Conservation (phyloP, 2,797 vertebrate species). For the Anguilla marmorata region DNA sequence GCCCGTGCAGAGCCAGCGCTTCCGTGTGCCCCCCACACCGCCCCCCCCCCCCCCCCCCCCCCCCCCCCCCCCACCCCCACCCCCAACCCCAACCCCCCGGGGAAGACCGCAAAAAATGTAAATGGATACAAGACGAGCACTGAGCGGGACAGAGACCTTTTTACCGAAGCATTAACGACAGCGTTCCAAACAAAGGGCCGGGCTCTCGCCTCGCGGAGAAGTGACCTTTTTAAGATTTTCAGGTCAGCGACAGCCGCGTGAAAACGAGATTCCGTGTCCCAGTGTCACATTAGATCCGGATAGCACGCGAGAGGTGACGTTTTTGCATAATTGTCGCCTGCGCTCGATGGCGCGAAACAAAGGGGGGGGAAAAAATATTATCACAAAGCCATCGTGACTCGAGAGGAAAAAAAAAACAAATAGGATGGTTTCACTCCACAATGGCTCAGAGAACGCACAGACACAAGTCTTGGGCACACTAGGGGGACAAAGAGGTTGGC, state of each 20-base stretch:
- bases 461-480: neutral
- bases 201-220: slow-evolving; percentile 48
- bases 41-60: no score
- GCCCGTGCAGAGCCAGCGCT: neutral
- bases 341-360: slow-evolving; percentile 12
- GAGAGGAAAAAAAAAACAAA: slow-evolving; percentile 36
- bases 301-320: neutral
- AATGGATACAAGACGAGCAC: slow-evolving; percentile 28
- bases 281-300: slow-evolving; percentile 29
- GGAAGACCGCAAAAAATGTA: slow-evolving; percentile 34
- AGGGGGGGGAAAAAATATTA: neutral
- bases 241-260: slow-evolving; percentile 55
- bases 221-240: slow-evolving; percentile 51
- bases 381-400: slow-evolving; percentile 17
- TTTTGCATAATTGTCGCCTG: slow-evolving; percentile 27
- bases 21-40: neutral
- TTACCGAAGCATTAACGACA: slow-evolving; percentile 60
- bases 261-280: slow-evolving; percentile 46
- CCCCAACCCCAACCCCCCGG: neutral
- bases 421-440: neutral
- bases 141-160: slow-evolving; percentile 59
- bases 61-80: no score
- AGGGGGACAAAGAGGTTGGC: slow-evolving; percentile 1
- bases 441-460: neutral
- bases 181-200: slow-evolving; percentile 68